Evolutionary conservation across 2,797 vertebrate species (phyloP).

Genomic region (Sebastes diploproa): DNA sequence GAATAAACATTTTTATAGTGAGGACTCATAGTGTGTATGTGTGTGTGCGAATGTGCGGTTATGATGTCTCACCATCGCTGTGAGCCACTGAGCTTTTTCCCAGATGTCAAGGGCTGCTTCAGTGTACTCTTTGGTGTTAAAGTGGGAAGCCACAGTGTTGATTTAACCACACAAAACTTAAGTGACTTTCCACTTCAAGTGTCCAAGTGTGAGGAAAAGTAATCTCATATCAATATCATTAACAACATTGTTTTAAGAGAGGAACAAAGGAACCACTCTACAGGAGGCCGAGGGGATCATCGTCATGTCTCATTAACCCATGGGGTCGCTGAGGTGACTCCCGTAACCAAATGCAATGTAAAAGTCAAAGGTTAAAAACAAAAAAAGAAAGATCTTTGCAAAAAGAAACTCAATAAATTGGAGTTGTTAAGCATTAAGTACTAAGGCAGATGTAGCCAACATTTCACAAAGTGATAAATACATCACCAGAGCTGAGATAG

Average conservation of each 20-base stretch:
- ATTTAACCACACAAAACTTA: conserved; percentile 44
- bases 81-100: conserved; percentile 53
- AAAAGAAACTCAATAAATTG: neutral
- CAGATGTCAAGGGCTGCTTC: conserved; percentile 64
- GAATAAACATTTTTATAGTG: conserved; percentile 61
- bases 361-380: neutral
- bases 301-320: neutral
- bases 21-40: conserved; percentile 19
- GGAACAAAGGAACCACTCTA: neutral
- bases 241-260: neutral
- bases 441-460: neutral
- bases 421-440: neutral
- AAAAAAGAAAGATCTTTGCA: neutral
- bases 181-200: conserved; percentile 26
- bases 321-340: neutral
- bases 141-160: conserved; percentile 56
- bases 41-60: conserved; percentile 35
- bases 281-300: neutral
- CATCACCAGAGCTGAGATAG: neutral
- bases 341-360: neutral
- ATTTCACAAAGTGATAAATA: neutral
- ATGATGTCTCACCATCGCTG: conserved; percentile 49
- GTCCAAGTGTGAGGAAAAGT: conserved; percentile 12
- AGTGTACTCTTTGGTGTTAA: conserved; percentile 40
- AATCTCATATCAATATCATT: neutral